These are phyloP conservation scores for Oxygymnocypris stewartii DNA, from an alignment of 2,113 vertebrate genomes.

Conservation along the genomic window DNA sequence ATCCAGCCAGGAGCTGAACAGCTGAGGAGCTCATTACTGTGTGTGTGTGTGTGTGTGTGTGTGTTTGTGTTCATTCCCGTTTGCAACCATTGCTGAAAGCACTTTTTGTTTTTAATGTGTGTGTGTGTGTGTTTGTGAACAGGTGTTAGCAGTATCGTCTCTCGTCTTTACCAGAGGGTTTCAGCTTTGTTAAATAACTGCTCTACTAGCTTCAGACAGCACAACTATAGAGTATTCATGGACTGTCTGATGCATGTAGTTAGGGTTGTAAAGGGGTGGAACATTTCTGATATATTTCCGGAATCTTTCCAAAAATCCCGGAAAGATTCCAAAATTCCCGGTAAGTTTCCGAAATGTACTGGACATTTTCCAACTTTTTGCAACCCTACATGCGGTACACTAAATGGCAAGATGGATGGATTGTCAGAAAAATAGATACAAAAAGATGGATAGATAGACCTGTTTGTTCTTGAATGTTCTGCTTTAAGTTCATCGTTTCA, in stretches of 20 bases:
- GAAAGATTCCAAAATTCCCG: no score
- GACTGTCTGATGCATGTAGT: background rate
- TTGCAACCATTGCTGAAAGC: conserved; percentile 9
- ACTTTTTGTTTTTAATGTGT: conserved; percentile 7
- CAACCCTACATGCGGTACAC: no score
- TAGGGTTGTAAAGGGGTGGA: no score
- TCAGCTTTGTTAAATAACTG: background rate
- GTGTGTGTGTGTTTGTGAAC: conserved; percentile 24
- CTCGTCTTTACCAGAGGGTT: background rate
- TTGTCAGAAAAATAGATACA: no score
- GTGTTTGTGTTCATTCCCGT: background rate
- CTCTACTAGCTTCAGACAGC: background rate
- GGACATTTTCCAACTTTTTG: no score
- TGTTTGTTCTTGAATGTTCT: background rate
- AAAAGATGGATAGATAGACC: background rate
- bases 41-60: conserved; percentile 11
- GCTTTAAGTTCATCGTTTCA: background rate
- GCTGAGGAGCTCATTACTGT: conserved; percentile 19
- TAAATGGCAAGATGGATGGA: background rate
- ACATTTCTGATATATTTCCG: no score
- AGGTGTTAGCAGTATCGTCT: conserved; percentile 16
- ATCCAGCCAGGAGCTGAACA: conserved; percentile 31
- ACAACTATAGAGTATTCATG: background rate
- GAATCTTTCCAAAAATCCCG: no score
- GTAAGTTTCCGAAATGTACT: no score